phyloP scores from a whole-genome alignment of 2,797 vertebrate genomes.

The Sphaeramia orbicularis region DNA sequence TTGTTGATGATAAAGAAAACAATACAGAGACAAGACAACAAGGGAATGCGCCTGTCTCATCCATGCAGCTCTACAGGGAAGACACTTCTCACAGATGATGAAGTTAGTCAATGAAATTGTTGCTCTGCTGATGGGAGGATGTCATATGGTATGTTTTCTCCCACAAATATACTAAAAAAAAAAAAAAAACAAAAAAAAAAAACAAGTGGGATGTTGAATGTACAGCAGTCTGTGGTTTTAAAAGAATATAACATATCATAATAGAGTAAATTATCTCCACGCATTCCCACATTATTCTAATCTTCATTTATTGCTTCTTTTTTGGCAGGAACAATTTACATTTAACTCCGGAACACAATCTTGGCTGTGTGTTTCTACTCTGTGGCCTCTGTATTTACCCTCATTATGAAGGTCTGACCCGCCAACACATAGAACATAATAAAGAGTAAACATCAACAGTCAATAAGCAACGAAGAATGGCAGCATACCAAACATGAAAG shows the following conservation, averaged over 20 bases:
- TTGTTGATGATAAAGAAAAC: conserved; percentile 60
- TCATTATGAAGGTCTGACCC: conserved; percentile 68
- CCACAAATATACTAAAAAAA: neutral
- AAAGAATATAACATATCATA: neutral
- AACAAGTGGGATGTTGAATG: neutral
- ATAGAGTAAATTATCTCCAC: conserved; percentile 29
- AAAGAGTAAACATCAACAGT: conserved; percentile 62
- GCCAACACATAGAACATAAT: conserved; percentile 55
- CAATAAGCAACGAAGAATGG: conserved; percentile 47
- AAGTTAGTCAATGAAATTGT: conserved; percentile 55
- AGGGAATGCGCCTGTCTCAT: conserved; percentile 35
- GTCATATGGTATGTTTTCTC: conserved; percentile 25
- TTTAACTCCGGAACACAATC: conserved; percentile 45
- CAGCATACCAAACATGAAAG: conserved; percentile 58
- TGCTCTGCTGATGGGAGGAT: conserved; percentile 32
- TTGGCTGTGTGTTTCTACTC: conserved; percentile 34
- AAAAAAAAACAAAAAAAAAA: neutral
- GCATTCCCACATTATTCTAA: conserved; percentile 10
- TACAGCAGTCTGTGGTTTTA: neutral
- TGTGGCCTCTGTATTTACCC: conserved; percentile 50
- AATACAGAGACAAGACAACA: conserved; percentile 47
- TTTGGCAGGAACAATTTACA: conserved; percentile 32
- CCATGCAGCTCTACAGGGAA: conserved; percentile 50
- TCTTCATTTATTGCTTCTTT: conserved; percentile 42
- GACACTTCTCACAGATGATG: conserved; percentile 48